Conservation (phyloP, 2,113 vertebrate species). For the Tauraco erythrolophus region DNA sequence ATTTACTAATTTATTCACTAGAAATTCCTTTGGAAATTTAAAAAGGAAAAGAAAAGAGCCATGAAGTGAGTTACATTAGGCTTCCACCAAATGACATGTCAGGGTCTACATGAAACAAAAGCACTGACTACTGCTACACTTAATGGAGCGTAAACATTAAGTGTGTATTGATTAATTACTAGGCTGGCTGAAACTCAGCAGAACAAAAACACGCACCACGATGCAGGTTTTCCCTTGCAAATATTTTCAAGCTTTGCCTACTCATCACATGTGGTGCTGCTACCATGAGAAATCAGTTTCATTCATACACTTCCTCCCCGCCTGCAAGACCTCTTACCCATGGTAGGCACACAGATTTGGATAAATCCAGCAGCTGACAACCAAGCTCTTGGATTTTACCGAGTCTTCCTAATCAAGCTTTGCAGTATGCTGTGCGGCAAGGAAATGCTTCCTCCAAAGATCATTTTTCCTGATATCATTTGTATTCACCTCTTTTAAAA, state of each 20-base stretch:
- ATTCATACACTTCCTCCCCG: background rate
- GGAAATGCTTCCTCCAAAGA: background rate
- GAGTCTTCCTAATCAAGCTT: background rate
- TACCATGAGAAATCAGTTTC: conserved; percentile 1
- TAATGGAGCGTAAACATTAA: conserved; percentile 74
- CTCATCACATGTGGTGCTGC: background rate
- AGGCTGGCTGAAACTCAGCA: conserved; percentile 41
- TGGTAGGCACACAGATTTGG: background rate
- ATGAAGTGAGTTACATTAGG: conserved; percentile 71
- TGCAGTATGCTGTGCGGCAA: background rate
- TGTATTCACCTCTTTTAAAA: background rate
- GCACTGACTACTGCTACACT: conserved; percentile 45
- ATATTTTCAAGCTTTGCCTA: conserved; percentile 7
- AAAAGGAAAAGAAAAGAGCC: conserved; percentile 75
- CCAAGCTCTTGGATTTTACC: background rate
- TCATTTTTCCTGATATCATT: background rate
- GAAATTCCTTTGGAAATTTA: conserved; percentile 78
- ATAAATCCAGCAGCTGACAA: conserved; percentile 2
- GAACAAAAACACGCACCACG: conserved; percentile 22
- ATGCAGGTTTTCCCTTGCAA: conserved; percentile 14
- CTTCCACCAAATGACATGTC: conserved; percentile 68
- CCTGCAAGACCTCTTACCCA: background rate
- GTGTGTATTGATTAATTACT: conserved; percentile 65
- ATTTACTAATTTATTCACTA: conserved; percentile 84
- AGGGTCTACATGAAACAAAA: conserved; percentile 70